Percentiles rank a stretch among this genome's conserved stretches.
Evolutionary conservation across 1,140 invertebrate species (phyloP).

Genomic region (Philotrypesis tridentata): DNA sequence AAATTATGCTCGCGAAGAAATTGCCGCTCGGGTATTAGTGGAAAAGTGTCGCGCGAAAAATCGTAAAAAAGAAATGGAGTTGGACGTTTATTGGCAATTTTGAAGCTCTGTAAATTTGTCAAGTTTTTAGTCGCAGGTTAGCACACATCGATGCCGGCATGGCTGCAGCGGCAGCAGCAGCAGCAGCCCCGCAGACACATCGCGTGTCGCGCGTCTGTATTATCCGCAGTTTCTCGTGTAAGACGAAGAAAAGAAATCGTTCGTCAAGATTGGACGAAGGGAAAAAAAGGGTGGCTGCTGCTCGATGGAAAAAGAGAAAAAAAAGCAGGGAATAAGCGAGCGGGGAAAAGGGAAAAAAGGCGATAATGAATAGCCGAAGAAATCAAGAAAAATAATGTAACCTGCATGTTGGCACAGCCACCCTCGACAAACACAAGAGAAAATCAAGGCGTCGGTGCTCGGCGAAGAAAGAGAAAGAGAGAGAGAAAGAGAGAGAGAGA

Average conservation of each 20-base stretch:
- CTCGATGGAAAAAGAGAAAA: neutral
- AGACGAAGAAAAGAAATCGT: neutral
- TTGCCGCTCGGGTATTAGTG: neutral
- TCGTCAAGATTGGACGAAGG: neutral
- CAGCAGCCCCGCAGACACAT: neutral
- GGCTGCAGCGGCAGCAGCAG: no score
- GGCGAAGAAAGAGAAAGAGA: neutral
- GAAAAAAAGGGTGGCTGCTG: neutral
- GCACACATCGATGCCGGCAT: neutral
- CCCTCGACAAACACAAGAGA: neutral
- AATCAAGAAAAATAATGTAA: constrained; percentile 45
- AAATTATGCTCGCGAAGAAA: neutral
- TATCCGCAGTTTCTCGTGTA: neutral
- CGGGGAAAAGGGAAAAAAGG: constrained; percentile 1
- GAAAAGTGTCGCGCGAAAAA: neutral
- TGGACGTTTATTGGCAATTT: neutral
- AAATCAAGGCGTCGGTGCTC: neutral
- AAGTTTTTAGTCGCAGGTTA: neutral
- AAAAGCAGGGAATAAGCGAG: neutral
- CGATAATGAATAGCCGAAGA: constrained; percentile 23
- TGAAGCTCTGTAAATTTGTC: neutral
- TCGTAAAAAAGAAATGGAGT: neutral
- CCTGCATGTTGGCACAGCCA: neutral
- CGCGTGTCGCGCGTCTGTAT: neutral
- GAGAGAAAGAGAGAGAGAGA: no score